A percentile compares a stretch with the other conserved stretches of the same genome.
These are phyloP conservation scores for Cotesia congregata DNA, from an alignment of 2,888 invertebrate genomes.

Conservation along the genomic window DNA sequence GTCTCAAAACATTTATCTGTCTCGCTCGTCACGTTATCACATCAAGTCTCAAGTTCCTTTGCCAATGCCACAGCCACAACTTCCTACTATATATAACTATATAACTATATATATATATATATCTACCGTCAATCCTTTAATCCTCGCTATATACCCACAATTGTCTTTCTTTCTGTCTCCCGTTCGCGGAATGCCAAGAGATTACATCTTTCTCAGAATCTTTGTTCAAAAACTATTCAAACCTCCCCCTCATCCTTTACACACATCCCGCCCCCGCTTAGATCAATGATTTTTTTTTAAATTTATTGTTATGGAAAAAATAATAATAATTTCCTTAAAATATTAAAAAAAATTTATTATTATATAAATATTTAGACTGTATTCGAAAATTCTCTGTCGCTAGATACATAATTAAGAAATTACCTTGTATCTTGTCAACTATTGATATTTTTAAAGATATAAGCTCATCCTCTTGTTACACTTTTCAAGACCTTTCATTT, in stretches of 20 bases:
- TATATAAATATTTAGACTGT: no score
- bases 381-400: no score
- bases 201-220: constrained; percentile 1
- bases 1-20: constrained; percentile 3
- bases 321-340: no score
- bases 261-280: neutral
- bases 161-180: constrained; percentile 1
- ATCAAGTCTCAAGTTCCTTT: neutral
- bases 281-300: neutral
- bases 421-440: no score
- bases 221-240: neutral
- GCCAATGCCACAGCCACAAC: neutral
- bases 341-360: no score
- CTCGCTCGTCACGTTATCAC: constrained; percentile 13
- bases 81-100: neutral
- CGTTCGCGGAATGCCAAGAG: neutral
- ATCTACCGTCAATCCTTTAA: neutral
- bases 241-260: neutral
- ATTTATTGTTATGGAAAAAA: no score
- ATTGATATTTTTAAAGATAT: no score
- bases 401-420: no score
- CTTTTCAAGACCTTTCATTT: no score
- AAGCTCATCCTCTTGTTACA: no score
- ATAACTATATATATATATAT: no score
- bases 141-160: constrained; percentile 1